Evolutionary conservation across 2,797 vertebrate genomes (phyloP).

Genomic region (Typhlichthys eigenmanni): DNA sequence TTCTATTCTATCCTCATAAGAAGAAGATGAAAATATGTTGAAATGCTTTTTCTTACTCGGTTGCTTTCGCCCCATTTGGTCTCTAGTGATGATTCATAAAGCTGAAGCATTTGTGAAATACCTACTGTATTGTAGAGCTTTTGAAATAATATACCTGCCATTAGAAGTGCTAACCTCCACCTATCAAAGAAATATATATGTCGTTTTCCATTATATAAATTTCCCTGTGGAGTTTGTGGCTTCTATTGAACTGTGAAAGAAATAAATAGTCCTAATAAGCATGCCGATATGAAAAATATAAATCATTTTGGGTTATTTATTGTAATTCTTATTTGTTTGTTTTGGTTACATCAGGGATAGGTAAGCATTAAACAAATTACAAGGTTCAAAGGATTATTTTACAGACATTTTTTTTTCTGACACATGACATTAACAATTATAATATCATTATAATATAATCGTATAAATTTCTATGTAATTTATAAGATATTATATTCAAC

Average conservation of each 20-base stretch:
- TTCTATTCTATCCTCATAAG: constrained; percentile 45
- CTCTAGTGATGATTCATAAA: constrained; percentile 2
- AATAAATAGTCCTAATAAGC: constrained; percentile 17
- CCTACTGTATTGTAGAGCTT: constrained; percentile 6
- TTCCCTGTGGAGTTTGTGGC: constrained; percentile 9
- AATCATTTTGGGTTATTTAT: constrained; percentile 1
- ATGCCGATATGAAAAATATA: background rate
- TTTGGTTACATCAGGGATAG: background rate
- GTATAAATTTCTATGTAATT: no score
- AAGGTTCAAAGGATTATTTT: background rate
- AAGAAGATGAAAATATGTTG: background rate
- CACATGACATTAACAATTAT: no score
- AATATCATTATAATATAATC: no score
- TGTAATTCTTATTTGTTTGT: background rate
- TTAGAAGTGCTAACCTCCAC: constrained; percentile 6
- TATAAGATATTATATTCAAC: no score
- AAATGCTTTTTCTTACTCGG: background rate
- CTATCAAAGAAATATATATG: constrained; percentile 17
- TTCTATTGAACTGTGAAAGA: constrained; percentile 18
- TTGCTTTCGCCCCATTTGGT: background rate
- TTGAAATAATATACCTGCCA: no score
- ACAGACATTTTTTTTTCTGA: background rate
- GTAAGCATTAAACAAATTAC: constrained; percentile 4
- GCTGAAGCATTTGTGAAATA: constrained; percentile 23
- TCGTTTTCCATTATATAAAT: constrained; percentile 33